These are phyloP conservation scores for Corydoras sp. DNA, from an alignment of 2,113 vertebrate genomes.

Conservation along the genomic window DNA sequence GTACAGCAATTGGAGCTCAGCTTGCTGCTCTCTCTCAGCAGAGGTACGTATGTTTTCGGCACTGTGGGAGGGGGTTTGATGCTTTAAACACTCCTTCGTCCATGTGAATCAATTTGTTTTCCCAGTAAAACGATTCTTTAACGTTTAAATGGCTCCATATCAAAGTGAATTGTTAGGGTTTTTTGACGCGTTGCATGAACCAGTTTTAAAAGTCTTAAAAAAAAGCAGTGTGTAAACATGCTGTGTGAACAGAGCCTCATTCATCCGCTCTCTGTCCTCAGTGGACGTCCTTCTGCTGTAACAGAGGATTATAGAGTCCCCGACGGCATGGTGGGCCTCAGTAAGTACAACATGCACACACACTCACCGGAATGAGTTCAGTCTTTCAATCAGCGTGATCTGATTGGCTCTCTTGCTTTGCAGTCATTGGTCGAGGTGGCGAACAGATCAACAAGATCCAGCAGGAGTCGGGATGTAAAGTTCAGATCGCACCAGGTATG, in stretches of 20 bases:
- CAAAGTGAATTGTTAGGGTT: too few relatives aligned
- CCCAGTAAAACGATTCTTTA: too few relatives aligned
- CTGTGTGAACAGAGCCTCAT: too few relatives aligned
- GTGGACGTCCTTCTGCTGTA: conserved; percentile 66
- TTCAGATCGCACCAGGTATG: conserved; percentile 88
- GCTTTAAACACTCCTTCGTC: too few relatives aligned
- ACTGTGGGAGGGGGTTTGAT: too few relatives aligned
- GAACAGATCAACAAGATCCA: conserved; percentile 96
- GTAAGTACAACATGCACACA: conserved; percentile 75
- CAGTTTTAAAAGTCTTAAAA: too few relatives aligned
- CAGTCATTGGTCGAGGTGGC: conserved; percentile 88
- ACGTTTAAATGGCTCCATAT: too few relatives aligned
- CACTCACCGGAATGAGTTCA: too few relatives aligned
- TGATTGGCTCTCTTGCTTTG: background rate
- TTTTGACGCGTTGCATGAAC: too few relatives aligned
- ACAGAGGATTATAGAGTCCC: conserved; percentile 86
- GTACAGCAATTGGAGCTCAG: conserved; percentile 75
- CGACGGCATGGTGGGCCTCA: conserved; percentile 89
- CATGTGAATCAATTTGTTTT: too few relatives aligned
- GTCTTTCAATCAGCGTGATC: background rate
- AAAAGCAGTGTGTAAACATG: too few relatives aligned
- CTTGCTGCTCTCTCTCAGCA: conserved; percentile 80
- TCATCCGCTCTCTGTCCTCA: conserved; percentile 31
- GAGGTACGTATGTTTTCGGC: conserved; percentile 51
- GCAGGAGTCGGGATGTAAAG: conserved; percentile 91